Evolutionary conservation across 2,113 vertebrate genomes (phyloP).

Genomic region (Melanotaenia duboulayi): DNA sequence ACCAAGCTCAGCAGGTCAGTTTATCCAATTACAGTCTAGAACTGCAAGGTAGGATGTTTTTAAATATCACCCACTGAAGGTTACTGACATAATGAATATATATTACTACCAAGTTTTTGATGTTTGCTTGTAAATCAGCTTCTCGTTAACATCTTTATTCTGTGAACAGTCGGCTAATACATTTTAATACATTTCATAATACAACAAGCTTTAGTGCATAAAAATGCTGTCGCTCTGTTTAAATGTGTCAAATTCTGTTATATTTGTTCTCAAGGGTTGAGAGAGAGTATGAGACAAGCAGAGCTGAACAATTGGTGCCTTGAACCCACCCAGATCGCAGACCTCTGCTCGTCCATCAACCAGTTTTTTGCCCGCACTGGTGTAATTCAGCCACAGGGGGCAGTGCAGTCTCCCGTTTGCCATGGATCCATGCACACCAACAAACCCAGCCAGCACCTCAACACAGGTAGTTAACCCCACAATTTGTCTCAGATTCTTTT

Average conservation of each 20-base stretch:
- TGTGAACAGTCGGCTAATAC: constrained; percentile 24
- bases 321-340: constrained; percentile 92
- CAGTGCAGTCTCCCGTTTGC: constrained; percentile 88
- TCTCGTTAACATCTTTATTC: constrained; percentile 44
- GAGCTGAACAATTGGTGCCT: constrained; percentile 95
- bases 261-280: constrained; percentile 81
- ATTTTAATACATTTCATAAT: constrained; percentile 40
- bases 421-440: constrained; percentile 88
- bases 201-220: constrained; percentile 25
- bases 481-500: neutral
- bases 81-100: constrained; percentile 72
- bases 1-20: constrained; percentile 75
- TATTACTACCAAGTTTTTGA: constrained; percentile 50
- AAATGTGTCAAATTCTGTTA: constrained; percentile 13
- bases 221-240: neutral
- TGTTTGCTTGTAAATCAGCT: constrained; percentile 47
- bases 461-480: constrained; percentile 80
- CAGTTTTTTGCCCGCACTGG: constrained; percentile 94
- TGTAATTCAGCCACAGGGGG: constrained; percentile 90
- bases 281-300: constrained; percentile 94
- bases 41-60: constrained; percentile 74
- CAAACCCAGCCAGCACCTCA: constrained; percentile 91
- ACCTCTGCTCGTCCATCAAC: constrained; percentile 94
- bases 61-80: constrained; percentile 74
- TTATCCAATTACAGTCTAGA: constrained; percentile 77